Conservation (phyloP, 2,888 invertebrate species). For the Drosophila melanosoma region DNA sequence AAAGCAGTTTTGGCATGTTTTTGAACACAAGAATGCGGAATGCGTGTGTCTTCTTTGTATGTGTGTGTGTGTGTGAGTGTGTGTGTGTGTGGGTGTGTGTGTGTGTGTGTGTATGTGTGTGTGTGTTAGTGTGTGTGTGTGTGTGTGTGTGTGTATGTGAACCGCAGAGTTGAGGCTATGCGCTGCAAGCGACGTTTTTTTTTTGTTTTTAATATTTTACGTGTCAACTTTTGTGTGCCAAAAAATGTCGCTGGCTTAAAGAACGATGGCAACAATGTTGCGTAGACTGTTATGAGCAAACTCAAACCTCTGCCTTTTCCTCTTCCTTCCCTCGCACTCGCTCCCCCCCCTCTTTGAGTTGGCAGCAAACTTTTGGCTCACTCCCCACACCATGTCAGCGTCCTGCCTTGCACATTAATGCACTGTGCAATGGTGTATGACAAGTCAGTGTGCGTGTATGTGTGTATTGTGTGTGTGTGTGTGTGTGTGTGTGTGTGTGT, state of each 20-base stretch:
- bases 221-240: conserved; percentile 75
- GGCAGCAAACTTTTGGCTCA: conserved; percentile 55
- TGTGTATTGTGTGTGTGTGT: conserved; percentile 1
- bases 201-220: conserved; percentile 70
- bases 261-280: conserved; percentile 53
- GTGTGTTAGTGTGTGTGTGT: too few relatives aligned
- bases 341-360: conserved; percentile 38
- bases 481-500: neutral
- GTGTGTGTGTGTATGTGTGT: conserved; percentile 11
- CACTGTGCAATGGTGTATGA: conserved; percentile 61
- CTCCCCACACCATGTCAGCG: conserved; percentile 55
- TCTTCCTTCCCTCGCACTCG: too few relatives aligned
- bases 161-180: conserved; percentile 32
- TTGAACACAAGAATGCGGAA: conserved; percentile 28
- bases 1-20: conserved; percentile 48
- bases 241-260: conserved; percentile 44
- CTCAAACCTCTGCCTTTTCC: neutral
- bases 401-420: conserved; percentile 65
- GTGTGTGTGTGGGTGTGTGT: conserved; percentile 23
- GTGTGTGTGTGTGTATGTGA: conserved; percentile 24
- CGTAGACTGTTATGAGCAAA: conserved; percentile 57
- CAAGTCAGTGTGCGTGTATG: conserved; percentile 18
- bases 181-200: conserved; percentile 21
- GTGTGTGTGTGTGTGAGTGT: conserved; percentile 22
- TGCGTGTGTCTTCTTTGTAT: conserved; percentile 35